These are phyloP conservation scores for Monoplex corrugatus DNA, from an alignment of 2,888 invertebrate species.

Conservation along the genomic window DNA sequence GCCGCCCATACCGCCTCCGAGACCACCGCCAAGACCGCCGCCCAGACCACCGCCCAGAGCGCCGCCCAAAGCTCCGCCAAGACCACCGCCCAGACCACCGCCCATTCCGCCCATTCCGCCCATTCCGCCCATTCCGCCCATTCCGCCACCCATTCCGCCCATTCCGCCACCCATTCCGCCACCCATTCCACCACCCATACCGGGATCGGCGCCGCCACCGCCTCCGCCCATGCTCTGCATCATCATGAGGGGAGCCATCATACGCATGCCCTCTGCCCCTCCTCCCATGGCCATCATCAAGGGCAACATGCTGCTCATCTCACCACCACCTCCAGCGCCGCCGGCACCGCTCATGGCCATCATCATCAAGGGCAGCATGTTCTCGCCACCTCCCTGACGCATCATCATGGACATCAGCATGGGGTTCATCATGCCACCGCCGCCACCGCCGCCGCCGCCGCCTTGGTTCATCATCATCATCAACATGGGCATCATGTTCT, in stretches of 20 bases:
- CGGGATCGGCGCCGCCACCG: slow-evolving; percentile 34
- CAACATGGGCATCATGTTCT: slow-evolving; percentile 17
- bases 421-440: slow-evolving; percentile 33
- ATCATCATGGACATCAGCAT: slow-evolving; percentile 19
- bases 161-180: neutral
- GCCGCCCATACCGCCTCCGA: neutral
- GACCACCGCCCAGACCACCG: neutral
- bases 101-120: neutral
- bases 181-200: too few relatives aligned
- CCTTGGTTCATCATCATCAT: slow-evolving; percentile 43
- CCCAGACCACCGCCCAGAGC: neutral
- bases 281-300: neutral
- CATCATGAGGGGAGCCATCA: slow-evolving; percentile 17
- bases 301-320: slow-evolving; percentile 8
- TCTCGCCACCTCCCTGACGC: neutral
- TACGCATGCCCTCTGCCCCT: neutral
- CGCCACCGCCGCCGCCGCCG: slow-evolving; percentile 10
- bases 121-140: neutral
- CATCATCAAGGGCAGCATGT: slow-evolving; percentile 44
- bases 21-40: slow-evolving; percentile 3
- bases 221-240: neutral
- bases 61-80: neutral
- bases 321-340: slow-evolving; percentile 37
- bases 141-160: neutral
- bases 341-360: slow-evolving; percentile 41